Conservation (phyloP, 2,888 invertebrate species). For the Dermolepida albohirtum region DNA sequence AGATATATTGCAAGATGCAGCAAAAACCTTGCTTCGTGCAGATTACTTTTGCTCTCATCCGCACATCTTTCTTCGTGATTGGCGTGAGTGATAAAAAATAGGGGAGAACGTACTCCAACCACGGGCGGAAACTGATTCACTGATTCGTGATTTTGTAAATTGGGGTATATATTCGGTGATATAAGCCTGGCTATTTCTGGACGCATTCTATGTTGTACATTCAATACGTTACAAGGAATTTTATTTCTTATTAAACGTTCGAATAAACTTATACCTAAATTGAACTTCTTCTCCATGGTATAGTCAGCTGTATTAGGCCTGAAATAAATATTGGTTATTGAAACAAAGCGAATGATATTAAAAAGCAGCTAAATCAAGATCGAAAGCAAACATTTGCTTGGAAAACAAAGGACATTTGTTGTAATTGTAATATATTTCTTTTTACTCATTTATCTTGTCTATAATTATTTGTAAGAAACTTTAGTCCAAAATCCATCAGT, state of each 20-base stretch:
- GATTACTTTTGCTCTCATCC: slow-evolving; percentile 73
- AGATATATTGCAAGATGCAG: slow-evolving; percentile 69
- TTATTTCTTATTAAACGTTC: slow-evolving; percentile 80
- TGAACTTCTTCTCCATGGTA: slow-evolving; percentile 73
- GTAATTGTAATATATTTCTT: too few species aligned
- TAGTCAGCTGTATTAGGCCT: slow-evolving; percentile 72
- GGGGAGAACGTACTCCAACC: slow-evolving; percentile 70
- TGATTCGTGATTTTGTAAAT: slow-evolving; percentile 70
- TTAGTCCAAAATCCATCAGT: too few species aligned
- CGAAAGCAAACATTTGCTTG: too few species aligned
- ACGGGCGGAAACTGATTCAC: slow-evolving; percentile 71
- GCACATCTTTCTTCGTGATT: slow-evolving; percentile 70
- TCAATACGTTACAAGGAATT: slow-evolving; percentile 70
- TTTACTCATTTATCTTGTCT: too few species aligned
- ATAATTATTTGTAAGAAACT: too few species aligned
- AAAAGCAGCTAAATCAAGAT: too few species aligned
- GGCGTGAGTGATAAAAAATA: slow-evolving; percentile 78
- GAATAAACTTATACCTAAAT: slow-evolving; percentile 83
- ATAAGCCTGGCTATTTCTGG: slow-evolving; percentile 72
- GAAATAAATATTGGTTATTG: neutral
- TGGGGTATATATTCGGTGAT: slow-evolving; percentile 76
- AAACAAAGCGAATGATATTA: too few species aligned
- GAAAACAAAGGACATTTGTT: too few species aligned
- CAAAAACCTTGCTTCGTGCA: slow-evolving; percentile 74
- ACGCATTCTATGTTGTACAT: slow-evolving; percentile 83